These are phyloP conservation scores for Parasteatoda lunata DNA, from an alignment of 2,888 invertebrate genomes.

Conservation along the genomic window DNA sequence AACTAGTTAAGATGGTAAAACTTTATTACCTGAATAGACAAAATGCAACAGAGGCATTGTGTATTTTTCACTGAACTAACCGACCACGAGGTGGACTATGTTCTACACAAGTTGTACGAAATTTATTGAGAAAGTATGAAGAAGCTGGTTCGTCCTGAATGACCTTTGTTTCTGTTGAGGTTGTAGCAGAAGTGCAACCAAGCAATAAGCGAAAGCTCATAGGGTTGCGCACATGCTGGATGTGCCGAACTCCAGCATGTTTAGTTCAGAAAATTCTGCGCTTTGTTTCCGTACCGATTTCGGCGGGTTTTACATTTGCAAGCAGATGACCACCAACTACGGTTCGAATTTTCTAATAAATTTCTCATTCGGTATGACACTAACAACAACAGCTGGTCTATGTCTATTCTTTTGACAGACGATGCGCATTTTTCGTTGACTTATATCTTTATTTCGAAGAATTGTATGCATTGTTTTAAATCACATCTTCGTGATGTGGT, in stretches of 20 bases:
- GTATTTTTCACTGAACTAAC: not conserved
- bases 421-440: not conserved
- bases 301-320: not conserved
- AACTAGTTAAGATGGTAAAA: not conserved
- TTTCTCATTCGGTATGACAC: not conserved
- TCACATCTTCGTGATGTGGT: not conserved
- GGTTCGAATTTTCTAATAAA: not conserved
- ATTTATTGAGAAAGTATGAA: not conserved
- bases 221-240: not conserved
- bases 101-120: not conserved
- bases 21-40: not conserved
- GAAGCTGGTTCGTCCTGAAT: not conserved
- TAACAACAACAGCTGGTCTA: not conserved
- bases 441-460: not conserved
- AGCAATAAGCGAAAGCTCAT: not conserved
- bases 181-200: not conserved
- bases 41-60: not conserved
- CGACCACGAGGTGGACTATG: not conserved
- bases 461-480: not conserved
- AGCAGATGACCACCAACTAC: not conserved
- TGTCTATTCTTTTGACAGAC: not conserved
- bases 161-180: not conserved
- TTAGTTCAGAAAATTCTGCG: not conserved
- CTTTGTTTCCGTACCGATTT: not conserved
- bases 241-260: not conserved